phyloP scores from a whole-genome alignment of 2,113 vertebrate species.

The Rostratula benghalensis region DNA sequence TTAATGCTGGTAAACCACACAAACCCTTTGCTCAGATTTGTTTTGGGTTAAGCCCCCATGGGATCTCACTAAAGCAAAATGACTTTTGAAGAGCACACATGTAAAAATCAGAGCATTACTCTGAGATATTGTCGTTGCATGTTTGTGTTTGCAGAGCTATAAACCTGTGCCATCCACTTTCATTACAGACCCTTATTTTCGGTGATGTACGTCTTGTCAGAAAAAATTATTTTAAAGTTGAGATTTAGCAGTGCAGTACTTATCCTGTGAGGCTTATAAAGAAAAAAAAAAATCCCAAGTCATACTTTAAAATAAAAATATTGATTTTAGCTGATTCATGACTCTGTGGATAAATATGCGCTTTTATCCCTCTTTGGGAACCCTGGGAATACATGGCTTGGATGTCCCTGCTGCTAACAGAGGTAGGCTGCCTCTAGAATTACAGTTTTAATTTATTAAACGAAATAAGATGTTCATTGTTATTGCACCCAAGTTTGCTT shows the following conservation, averaged over 20 bases:
- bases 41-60: background rate
- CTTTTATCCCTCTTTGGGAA: background rate
- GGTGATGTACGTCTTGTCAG: conserved; percentile 26
- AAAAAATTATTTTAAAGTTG: background rate
- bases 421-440: background rate
- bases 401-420: background rate
- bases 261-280: background rate
- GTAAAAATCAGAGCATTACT: background rate
- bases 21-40: background rate
- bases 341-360: background rate
- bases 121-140: background rate
- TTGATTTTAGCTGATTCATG: background rate
- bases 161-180: conserved; percentile 10
- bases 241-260: background rate
- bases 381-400: background rate
- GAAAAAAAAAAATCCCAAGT: background rate
- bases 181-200: background rate
- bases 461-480: background rate
- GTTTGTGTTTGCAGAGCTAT: background rate
- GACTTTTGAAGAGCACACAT: background rate
- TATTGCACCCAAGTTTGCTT: background rate
- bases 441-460: background rate
- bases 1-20: background rate
- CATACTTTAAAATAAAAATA: background rate
- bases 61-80: background rate